A percentile compares a stretch with the other conserved stretches of the same genome.
Evolutionary conservation across 2,797 vertebrate genomes (phyloP).

Genomic region (Chrysolophus pictus): DNA sequence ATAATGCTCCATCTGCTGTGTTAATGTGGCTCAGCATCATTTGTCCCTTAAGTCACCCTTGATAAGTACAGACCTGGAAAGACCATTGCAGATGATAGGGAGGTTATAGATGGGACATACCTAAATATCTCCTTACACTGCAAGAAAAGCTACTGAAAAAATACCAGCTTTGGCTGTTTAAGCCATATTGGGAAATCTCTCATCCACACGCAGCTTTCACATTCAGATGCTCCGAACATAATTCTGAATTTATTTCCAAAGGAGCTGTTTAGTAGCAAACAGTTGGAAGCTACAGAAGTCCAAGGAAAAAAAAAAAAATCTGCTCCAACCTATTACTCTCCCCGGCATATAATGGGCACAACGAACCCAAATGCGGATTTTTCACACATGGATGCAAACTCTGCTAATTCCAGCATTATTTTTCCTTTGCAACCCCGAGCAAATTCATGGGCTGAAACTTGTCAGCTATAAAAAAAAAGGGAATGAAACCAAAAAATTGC

Average conservation of each 20-base stretch:
- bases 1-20: conserved; percentile 49
- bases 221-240: background rate
- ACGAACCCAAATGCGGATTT: background rate
- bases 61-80: conserved; percentile 1
- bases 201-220: background rate
- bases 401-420: background rate
- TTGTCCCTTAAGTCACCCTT: conserved; percentile 50
- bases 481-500: background rate
- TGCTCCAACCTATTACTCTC: background rate
- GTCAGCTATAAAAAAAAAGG: background rate
- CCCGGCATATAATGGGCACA: accelerated
- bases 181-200: background rate
- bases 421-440: background rate
- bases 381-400: background rate
- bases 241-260: conserved; percentile 47
- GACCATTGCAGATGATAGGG: background rate
- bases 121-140: background rate
- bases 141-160: background rate
- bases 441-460: background rate
- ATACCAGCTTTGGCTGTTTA: background rate
- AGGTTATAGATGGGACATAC: background rate
- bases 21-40: conserved; percentile 45
- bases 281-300: background rate
- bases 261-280: conserved; percentile 43
- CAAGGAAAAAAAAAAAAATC: conserved; percentile 1